Percentiles rank a stretch among this genome's conserved stretches.
Evolutionary conservation across 2,888 invertebrate species (phyloP).

Genomic region (Drosophila emarginata): DNA sequence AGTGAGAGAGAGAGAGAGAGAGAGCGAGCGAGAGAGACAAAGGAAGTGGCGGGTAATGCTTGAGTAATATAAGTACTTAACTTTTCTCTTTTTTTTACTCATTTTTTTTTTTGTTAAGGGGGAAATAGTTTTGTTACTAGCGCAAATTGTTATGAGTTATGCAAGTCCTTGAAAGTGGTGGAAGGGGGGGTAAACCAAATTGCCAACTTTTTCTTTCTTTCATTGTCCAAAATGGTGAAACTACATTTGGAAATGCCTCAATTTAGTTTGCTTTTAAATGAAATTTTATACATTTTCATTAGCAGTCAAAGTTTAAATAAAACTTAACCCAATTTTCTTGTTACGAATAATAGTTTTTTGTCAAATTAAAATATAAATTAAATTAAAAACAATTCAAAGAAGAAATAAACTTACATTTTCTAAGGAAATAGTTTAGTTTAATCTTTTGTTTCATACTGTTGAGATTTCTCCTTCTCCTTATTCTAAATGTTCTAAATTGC

Average conservation of each 20-base stretch:
- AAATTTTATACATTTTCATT: not conserved
- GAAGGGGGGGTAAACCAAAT: not conserved
- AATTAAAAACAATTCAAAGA: too few relatives aligned
- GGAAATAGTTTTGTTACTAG: not conserved
- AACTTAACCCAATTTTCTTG: not conserved
- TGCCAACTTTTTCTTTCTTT: not conserved
- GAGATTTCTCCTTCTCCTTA: too few relatives aligned
- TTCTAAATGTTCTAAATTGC: too few relatives aligned
- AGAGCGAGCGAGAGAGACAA: not conserved
- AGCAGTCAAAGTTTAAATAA: not conserved
- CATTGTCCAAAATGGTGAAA: not conserved
- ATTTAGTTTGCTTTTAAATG: not conserved
- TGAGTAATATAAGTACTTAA: constrained; percentile 26
- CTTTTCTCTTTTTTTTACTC: not conserved
- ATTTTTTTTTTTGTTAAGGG: too few relatives aligned
- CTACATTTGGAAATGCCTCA: not conserved
- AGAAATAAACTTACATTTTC: too few relatives aligned
- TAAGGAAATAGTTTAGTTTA: too few relatives aligned
- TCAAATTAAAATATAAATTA: too few relatives aligned
- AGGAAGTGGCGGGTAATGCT: constrained; percentile 1
- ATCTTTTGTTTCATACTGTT: too few relatives aligned
- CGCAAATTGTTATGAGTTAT: constrained; percentile 6
- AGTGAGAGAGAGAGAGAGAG: not conserved
- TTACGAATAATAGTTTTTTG: too few relatives aligned
- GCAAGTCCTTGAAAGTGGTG: not conserved